A percentile compares a stretch with the other conserved stretches of the same genome.
phyloP scores from a whole-genome alignment of 2,113 vertebrate genomes.

The Pelusios castaneus region DNA sequence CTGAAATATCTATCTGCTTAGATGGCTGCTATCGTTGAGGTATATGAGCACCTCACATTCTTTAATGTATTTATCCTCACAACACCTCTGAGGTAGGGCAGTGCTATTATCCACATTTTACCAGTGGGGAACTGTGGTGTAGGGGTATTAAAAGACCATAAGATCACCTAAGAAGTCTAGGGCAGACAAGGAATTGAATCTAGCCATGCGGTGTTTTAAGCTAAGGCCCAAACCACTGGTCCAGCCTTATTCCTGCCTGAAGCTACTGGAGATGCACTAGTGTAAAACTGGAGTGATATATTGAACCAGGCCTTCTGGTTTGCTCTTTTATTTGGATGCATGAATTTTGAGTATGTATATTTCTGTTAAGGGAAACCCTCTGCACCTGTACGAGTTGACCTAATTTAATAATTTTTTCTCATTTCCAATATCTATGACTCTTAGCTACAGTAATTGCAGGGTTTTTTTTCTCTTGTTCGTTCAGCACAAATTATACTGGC shows the following conservation, averaged over 20 bases:
- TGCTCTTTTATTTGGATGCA: background rate
- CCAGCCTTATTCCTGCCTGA: too few relatives aligned
- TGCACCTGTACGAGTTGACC: too few relatives aligned
- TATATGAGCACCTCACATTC: accelerated
- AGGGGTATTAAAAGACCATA: background rate
- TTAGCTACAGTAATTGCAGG: background rate
- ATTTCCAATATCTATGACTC: constrained; percentile 1
- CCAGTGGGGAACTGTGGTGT: background rate
- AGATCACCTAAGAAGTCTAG: background rate
- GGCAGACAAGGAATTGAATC: background rate
- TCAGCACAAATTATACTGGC: background rate
- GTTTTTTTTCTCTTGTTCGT: constrained; percentile 11
- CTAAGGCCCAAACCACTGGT: background rate
- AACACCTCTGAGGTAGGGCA: background rate
- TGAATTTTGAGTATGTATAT: background rate
- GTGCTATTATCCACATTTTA: background rate
- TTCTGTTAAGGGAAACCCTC: background rate
- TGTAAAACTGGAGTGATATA: background rate
- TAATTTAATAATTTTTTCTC: constrained; percentile 29
- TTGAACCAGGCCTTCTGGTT: background rate
- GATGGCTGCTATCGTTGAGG: background rate
- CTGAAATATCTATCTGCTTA: background rate
- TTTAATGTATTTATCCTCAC: background rate
- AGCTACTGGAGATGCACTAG: too few relatives aligned
- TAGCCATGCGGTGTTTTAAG: background rate